Evolutionary conservation across 2,797 vertebrate species (phyloP).

Genomic region (Xenentodon cancila): DNA sequence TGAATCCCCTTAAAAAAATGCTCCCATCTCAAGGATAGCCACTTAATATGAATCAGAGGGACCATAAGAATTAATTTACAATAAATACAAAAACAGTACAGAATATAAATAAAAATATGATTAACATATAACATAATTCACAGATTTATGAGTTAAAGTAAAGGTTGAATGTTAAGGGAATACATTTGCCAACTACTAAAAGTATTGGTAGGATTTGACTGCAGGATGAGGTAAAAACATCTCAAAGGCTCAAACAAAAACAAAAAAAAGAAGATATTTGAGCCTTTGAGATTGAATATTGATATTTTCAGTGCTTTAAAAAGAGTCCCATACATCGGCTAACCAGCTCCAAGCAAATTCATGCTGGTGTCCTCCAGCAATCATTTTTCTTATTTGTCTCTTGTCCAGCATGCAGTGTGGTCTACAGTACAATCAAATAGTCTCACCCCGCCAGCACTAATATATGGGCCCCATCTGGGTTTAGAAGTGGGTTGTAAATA

Average conservation of each 20-base stretch:
- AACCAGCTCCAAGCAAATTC: conserved; percentile 25
- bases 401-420: conserved; percentile 12
- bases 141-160: conserved; percentile 39
- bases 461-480: too few species aligned
- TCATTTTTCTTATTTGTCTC: conserved; percentile 20
- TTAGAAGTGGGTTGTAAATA: too few species aligned
- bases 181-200: conserved; percentile 26
- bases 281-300: conserved; percentile 25
- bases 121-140: conserved; percentile 67
- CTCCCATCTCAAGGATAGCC: conserved; percentile 34
- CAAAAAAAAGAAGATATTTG: conserved; percentile 1
- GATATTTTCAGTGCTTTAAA: conserved; percentile 45
- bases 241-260: conserved; percentile 28
- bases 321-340: conserved; percentile 21
- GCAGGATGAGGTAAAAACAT: conserved; percentile 61
- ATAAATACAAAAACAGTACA: conserved; percentile 79
- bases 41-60: conserved; percentile 26
- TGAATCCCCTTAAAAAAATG: conserved; percentile 31
- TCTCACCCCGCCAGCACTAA: conserved; percentile 5
- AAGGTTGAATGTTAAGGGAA: conserved; percentile 26
- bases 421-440: conserved; percentile 61
- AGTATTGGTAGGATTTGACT: conserved; percentile 26
- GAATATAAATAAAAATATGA: conserved; percentile 77
- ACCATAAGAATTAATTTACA: conserved; percentile 80
- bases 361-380: conserved; percentile 11